phyloP scores from a whole-genome alignment of 2,888 invertebrate species.

The Lottia gigantea region DNA sequence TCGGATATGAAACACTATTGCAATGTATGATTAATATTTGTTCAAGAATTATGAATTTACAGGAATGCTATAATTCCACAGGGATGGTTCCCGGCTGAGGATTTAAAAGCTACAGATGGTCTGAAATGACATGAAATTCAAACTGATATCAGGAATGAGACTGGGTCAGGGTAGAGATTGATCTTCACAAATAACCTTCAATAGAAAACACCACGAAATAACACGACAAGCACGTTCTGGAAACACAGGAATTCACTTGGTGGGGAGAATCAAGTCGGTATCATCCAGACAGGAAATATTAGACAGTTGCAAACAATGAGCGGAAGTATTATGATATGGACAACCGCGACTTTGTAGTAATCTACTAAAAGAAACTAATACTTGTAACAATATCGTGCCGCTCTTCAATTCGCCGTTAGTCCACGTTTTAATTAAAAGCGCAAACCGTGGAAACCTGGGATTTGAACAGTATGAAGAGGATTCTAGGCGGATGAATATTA shows the following conservation, averaged over 20 bases:
- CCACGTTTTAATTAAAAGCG: conserved; percentile 5
- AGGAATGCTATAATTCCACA: too few relatives aligned
- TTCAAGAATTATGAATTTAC: too few relatives aligned
- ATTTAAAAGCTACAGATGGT: too few relatives aligned
- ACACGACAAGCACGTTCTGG: neutral
- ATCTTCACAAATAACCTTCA: neutral
- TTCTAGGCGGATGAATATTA: neutral
- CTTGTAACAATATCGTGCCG: conserved; percentile 10
- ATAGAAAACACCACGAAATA: neutral
- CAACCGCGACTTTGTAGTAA: neutral
- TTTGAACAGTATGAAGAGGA: neutral
- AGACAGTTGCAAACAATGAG: neutral
- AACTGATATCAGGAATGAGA: neutral
- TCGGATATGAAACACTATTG: too few relatives aligned
- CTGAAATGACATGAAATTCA: too few relatives aligned
- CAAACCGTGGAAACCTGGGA: neutral
- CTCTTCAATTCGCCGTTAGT: neutral
- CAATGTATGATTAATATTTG: too few relatives aligned
- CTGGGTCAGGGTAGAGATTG: neutral
- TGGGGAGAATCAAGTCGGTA: neutral
- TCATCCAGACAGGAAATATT: neutral
- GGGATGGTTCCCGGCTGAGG: too few relatives aligned
- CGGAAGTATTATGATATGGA: neutral
- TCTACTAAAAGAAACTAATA: conserved; percentile 7
- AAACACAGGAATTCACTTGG: neutral